Conservation (phyloP, 2,888 invertebrate genomes). For the Zaprionus lineosus region DNA sequence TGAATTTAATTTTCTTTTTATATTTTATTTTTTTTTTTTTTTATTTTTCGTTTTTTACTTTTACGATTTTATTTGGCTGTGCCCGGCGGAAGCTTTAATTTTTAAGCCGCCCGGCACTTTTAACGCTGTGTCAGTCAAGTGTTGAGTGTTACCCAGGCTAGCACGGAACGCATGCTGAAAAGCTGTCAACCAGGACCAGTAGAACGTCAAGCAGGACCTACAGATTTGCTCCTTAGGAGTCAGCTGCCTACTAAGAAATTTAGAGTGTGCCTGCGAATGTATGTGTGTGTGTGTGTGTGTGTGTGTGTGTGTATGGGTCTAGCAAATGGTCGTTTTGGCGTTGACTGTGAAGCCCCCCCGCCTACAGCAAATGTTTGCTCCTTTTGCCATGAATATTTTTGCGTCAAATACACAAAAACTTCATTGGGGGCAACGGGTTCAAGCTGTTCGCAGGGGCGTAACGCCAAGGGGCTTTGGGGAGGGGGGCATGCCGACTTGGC, state of each 20-base stretch:
- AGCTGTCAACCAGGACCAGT: not conserved
- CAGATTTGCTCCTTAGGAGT: constrained; percentile 30
- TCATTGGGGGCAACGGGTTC: constrained; percentile 19
- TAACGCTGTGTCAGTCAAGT: no score
- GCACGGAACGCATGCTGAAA: not conserved
- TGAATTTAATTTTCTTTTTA: constrained; percentile 42
- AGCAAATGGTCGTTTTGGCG: constrained; percentile 54
- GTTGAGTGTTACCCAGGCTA: not conserved
- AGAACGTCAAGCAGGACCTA: no score
- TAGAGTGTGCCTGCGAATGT: constrained; percentile 5
- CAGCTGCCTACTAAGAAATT: constrained; percentile 30
- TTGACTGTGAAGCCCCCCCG: constrained; percentile 7
- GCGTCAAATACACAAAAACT: constrained; percentile 62
- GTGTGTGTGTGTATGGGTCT: constrained; percentile 7
- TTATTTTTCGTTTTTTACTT: constrained; percentile 4
- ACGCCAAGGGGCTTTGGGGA: not conserved
- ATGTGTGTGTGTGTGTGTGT: not conserved
- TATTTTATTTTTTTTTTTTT: constrained; percentile 17
- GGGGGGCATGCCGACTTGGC: constrained; percentile 17
- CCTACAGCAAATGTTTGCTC: constrained; percentile 6
- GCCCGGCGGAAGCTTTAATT: constrained; percentile 1
- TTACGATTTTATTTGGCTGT: no score
- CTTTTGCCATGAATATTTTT: constrained; percentile 69
- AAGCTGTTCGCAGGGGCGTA: constrained; percentile 27
- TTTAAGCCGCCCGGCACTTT: not conserved